phyloP scores from a whole-genome alignment of 2,888 invertebrate species.

The Ganaspis brasiliensis region DNA sequence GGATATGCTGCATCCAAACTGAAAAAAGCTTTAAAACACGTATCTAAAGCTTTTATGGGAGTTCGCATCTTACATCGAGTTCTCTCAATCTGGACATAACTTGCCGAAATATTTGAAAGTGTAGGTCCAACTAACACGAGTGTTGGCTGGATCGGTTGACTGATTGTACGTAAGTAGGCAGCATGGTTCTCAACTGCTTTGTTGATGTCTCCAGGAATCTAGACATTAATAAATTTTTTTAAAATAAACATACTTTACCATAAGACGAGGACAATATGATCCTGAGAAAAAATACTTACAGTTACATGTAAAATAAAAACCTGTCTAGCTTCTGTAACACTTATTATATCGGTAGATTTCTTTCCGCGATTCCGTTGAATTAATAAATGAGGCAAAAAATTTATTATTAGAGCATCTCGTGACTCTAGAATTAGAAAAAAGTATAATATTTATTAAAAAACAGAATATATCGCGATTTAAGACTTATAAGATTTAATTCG shows the following conservation, averaged over 20 bases:
- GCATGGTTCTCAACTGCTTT: not conserved
- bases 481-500: too few species aligned
- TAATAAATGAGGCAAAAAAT: slow-evolving; percentile 22
- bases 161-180: not conserved
- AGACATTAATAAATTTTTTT: not conserved
- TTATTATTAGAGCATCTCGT: not conserved
- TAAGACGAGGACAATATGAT: not conserved
- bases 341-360: not conserved
- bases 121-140: slow-evolving; percentile 17
- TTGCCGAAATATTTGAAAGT: not conserved
- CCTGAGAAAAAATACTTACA: not conserved
- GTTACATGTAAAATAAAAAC: slow-evolving; percentile 22
- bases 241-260: not conserved
- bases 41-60: slow-evolving; percentile 13
- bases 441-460: too few species aligned
- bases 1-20: slow-evolving; percentile 27
- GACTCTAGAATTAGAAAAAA: not conserved
- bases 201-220: slow-evolving; percentile 14
- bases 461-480: too few species aligned
- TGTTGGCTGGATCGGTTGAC: not conserved
- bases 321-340: not conserved
- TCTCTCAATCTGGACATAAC: not conserved
- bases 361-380: not conserved
- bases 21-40: slow-evolving; percentile 18
- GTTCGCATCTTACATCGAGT: not conserved